A percentile compares a stretch with the other conserved stretches of the same genome.
These are phyloP conservation scores for Gordius sp. DNA, from an alignment of 2,888 invertebrate species.

Conservation along the genomic window DNA sequence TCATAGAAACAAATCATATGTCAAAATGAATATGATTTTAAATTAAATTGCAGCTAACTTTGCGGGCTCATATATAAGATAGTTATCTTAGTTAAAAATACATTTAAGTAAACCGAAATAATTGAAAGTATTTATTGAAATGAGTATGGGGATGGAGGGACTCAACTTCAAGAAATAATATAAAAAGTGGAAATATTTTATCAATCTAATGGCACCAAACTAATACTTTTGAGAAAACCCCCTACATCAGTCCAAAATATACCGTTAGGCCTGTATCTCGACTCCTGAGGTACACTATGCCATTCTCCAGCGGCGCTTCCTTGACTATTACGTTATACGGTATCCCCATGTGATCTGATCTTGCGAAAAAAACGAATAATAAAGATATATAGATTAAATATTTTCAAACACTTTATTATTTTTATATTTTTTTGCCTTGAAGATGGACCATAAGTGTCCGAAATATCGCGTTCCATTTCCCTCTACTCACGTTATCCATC, in stretches of 20 bases:
- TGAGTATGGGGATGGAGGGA: too few relatives aligned
- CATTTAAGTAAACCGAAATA: too few relatives aligned
- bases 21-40: too few relatives aligned
- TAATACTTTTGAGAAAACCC: background rate
- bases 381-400: slow-evolving; percentile 3
- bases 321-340: slow-evolving; percentile 46
- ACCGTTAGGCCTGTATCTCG: slow-evolving; percentile 29
- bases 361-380: too few relatives aligned
- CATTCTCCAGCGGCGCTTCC: slow-evolving; percentile 41
- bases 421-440: background rate
- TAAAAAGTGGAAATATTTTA: background rate
- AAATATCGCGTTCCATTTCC: background rate
- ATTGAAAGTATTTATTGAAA: too few relatives aligned
- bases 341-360: slow-evolving; percentile 40
- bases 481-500: too few relatives aligned
- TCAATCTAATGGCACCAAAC: background rate
- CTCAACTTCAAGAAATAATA: too few relatives aligned
- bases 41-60: too few relatives aligned
- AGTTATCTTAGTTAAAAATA: too few relatives aligned
- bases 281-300: slow-evolving; percentile 37
- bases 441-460: background rate
- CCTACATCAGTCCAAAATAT: background rate
- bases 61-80: too few relatives aligned
- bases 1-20: too few relatives aligned
- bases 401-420: background rate